A percentile compares a stretch with the other conserved stretches of the same genome.
phyloP scores from a whole-genome alignment of 2,797 vertebrate species.

The Stomatorhinus walkeri region DNA sequence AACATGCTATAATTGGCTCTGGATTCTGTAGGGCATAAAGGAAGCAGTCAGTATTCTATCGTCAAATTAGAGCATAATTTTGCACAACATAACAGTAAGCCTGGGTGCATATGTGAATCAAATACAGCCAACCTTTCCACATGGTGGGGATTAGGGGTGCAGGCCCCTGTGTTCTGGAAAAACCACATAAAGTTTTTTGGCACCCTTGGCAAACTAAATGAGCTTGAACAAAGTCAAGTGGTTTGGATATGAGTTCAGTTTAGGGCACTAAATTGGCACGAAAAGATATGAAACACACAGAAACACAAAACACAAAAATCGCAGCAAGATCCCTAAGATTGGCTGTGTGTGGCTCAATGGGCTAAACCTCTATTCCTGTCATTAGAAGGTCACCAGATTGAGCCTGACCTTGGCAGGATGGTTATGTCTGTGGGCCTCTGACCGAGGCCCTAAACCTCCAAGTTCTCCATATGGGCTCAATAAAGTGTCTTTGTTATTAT shows the following conservation, averaged over 20 bases:
- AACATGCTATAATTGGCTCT: conserved; percentile 14
- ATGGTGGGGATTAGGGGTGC: not conserved
- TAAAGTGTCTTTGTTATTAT: not conserved
- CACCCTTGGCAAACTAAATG: not conserved
- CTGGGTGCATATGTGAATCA: not conserved
- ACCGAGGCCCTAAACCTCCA: not conserved
- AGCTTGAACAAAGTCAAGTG: not conserved
- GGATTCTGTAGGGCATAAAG: conserved; percentile 1
- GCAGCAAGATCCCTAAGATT: not conserved
- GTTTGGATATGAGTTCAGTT: not conserved
- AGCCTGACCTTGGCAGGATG: not conserved
- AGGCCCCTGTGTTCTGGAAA: not conserved
- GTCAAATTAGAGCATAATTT: not conserved
- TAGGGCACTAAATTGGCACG: not conserved
- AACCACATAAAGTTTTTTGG: not conserved
- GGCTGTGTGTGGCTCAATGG: not conserved
- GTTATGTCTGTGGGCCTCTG: not conserved
- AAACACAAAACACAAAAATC: not conserved
- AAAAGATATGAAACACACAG: not conserved
- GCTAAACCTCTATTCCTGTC: not conserved
- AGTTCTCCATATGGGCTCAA: not conserved
- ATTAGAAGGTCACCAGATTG: not conserved
- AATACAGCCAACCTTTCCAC: not conserved
- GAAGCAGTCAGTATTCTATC: not conserved
- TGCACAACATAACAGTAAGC: not conserved